Conservation (phyloP, 2,797 vertebrate genomes). For the Leptoclinus maculatus region DNA sequence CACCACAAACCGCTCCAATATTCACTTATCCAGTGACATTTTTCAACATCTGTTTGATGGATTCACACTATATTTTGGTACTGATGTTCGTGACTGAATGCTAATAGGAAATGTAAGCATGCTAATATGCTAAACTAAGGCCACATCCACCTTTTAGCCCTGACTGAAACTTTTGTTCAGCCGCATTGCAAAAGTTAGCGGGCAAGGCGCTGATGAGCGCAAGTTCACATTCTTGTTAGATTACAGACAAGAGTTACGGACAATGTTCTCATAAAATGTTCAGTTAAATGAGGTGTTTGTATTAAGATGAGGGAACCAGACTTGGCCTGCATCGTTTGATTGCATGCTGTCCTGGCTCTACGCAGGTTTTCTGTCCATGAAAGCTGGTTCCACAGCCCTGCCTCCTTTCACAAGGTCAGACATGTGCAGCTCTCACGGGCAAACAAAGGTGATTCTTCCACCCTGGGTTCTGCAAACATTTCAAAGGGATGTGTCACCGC, state of each 20-base stretch:
- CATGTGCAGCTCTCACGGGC: constrained; percentile 13
- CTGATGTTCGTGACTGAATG: not conserved
- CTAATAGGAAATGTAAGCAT: too few relatives aligned
- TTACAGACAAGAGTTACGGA: not conserved
- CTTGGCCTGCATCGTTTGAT: not conserved
- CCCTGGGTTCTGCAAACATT: constrained; percentile 65
- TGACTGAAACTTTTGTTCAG: too few relatives aligned
- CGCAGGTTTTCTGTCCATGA: not conserved
- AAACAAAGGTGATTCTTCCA: constrained; percentile 41
- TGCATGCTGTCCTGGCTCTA: not conserved
- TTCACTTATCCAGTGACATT: not conserved
- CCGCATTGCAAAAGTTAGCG: too few relatives aligned
- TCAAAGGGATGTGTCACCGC: constrained; percentile 55
- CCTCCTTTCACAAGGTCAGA: constrained; percentile 41
- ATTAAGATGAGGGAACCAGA: not conserved
- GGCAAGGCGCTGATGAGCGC: not conserved
- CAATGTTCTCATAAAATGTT: not conserved
- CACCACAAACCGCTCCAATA: not conserved
- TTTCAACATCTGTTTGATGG: not conserved
- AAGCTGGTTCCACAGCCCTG: constrained; percentile 6
- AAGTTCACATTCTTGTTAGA: not conserved
- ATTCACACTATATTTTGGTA: not conserved
- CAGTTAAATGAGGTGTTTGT: not conserved
- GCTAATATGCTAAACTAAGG: not conserved
- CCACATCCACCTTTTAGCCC: not conserved